phyloP scores from a whole-genome alignment of 2,888 invertebrate species.

The Eledona agricola region DNA sequence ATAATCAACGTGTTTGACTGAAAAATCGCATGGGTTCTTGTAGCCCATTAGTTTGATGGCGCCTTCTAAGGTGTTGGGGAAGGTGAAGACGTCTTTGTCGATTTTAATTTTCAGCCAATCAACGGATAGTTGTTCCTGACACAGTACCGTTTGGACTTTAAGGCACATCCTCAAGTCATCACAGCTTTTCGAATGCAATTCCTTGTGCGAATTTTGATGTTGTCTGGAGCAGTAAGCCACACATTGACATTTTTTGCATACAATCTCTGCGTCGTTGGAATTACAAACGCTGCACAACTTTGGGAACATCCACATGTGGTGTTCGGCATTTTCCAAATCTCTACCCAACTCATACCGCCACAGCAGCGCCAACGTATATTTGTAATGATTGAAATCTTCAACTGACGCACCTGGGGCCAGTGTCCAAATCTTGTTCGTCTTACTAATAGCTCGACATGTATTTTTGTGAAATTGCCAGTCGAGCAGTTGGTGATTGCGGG shows the following conservation, averaged over 20 bases:
- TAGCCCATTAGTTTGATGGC: slow-evolving; percentile 3
- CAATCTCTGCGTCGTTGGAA: not conserved
- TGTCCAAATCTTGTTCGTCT: slow-evolving; percentile 5
- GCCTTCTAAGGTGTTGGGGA: not conserved
- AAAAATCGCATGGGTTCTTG: not conserved
- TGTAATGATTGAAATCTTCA: slow-evolving; percentile 14
- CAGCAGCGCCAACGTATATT: slow-evolving; percentile 1
- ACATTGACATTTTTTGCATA: slow-evolving; percentile 9
- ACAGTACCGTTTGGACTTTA: not conserved
- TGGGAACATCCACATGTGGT: slow-evolving; percentile 23
- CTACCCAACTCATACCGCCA: slow-evolving; percentile 5
- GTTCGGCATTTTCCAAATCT: slow-evolving; percentile 3
- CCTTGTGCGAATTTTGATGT: slow-evolving; percentile 10
- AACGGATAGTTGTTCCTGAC: not conserved
- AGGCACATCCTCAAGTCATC: slow-evolving; percentile 6
- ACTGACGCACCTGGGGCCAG: not conserved
- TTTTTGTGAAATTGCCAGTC: slow-evolving; percentile 15
- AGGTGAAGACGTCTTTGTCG: not conserved
- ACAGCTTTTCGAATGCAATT: slow-evolving; percentile 2
- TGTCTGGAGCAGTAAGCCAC: slow-evolving; percentile 9
- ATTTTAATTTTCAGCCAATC: not conserved
- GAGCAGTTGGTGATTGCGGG: slow-evolving; percentile 3
- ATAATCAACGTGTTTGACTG: slow-evolving; percentile 2
- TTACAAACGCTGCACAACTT: slow-evolving; percentile 15
- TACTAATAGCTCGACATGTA: slow-evolving; percentile 5